phyloP scores from a whole-genome alignment of 2,797 vertebrate species.

The Gymnopithys bicolor region DNA sequence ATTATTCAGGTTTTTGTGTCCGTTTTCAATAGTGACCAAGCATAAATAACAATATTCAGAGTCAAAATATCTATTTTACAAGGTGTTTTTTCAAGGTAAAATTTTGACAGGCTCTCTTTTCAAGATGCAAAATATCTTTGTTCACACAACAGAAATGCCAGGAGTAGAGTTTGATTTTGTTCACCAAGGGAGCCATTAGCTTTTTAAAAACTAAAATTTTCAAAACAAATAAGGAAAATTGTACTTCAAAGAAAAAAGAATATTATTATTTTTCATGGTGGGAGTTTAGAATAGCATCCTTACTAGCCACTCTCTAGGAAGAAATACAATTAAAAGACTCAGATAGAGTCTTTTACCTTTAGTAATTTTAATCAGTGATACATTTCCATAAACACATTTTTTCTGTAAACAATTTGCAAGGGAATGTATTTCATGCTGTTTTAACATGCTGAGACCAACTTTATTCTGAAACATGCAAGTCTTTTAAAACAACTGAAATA shows the following conservation, averaged over 20 bases:
- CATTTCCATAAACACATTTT: conserved; percentile 70
- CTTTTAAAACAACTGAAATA: conserved; percentile 71
- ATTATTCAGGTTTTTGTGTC: neutral
- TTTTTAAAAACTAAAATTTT: conserved; percentile 15
- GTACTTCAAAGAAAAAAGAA: neutral
- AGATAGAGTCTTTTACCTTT: conserved; percentile 74
- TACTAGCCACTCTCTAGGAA: conserved; percentile 61
- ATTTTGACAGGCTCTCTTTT: neutral
- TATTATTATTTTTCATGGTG: conserved; percentile 42
- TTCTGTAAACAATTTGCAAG: conserved; percentile 78
- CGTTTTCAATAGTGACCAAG: neutral
- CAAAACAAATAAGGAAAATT: neutral
- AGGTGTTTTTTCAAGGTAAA: neutral
- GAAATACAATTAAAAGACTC: conserved; percentile 73
- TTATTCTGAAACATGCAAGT: conserved; percentile 72
- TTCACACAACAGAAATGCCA: neutral
- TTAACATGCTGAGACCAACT: conserved; percentile 70
- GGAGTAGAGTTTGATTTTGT: neutral
- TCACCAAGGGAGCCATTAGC: neutral
- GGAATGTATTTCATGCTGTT: conserved; percentile 73
- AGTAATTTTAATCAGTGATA: conserved; percentile 74
- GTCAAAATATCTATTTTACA: neutral
- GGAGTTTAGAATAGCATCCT: conserved; percentile 49
- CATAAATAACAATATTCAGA: neutral
- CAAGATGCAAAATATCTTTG: neutral